A percentile compares a stretch with the other conserved stretches of the same genome.
Evolutionary conservation across 1,140 invertebrate species (phyloP).

Genomic region (Protaetia brevitarsis): DNA sequence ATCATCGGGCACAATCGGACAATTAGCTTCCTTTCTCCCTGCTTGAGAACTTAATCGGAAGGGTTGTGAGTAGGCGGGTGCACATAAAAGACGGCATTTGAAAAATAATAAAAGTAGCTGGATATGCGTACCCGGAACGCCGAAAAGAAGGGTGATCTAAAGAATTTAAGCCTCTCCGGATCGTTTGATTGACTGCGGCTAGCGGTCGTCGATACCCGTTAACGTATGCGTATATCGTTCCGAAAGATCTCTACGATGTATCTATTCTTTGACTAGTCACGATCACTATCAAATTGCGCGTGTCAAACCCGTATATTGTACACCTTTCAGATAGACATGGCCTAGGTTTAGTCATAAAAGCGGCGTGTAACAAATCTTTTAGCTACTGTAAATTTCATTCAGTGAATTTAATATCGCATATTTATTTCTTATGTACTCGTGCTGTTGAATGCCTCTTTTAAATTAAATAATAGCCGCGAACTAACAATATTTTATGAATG

Average conservation of each 20-base stretch:
- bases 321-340: not conserved
- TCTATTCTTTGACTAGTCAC: slow-evolving; percentile 3
- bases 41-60: slow-evolving; percentile 11
- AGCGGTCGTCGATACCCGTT: not conserved
- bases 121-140: not conserved
- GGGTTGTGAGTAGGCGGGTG: slow-evolving; percentile 11
- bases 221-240: slow-evolving; percentile 9
- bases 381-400: not conserved
- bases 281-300: slow-evolving; percentile 2
- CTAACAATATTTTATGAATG: too few relatives aligned
- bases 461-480: not conserved
- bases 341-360: not conserved
- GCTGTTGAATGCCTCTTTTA: not conserved
- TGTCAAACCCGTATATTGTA: not conserved
- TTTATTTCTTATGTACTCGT: not conserved
- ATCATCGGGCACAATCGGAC: slow-evolving; percentile 1
- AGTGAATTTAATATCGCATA: not conserved
- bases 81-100: not conserved
- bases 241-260: not conserved
- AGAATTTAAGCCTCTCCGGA: not conserved
- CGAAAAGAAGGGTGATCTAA: not conserved
- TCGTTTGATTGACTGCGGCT: slow-evolving; percentile 11
- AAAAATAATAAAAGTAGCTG: slow-evolving; percentile 15
- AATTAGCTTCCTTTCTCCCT: slow-evolving; percentile 1
- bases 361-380: not conserved